These are phyloP conservation scores for Lithophane semibrunnea DNA, from an alignment of 2,888 invertebrate species.

Conservation along the genomic window DNA sequence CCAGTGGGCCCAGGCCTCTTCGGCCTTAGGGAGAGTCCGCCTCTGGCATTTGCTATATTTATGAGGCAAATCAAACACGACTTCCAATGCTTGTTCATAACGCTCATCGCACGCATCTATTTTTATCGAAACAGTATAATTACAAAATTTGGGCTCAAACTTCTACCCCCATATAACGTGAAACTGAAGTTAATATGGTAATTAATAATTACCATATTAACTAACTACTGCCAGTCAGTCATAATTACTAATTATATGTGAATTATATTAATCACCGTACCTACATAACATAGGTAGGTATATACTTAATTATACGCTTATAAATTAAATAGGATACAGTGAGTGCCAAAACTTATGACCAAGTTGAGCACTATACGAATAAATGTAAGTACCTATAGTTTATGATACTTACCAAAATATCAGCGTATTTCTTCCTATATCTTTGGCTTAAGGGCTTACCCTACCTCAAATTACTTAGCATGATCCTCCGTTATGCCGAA, in stretches of 20 bases:
- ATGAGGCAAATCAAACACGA: not conserved
- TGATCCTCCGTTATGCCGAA: too few species aligned
- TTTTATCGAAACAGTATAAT: not conserved
- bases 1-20: too few species aligned
- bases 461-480: too few species aligned
- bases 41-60: not conserved
- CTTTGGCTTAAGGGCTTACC: too few species aligned
- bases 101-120: too few species aligned
- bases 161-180: not conserved
- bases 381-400: not conserved
- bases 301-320: not conserved
- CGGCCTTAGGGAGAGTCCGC: too few species aligned
- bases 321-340: not conserved
- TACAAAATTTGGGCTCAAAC: slow-evolving; percentile 32
- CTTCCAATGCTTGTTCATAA: not conserved
- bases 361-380: slow-evolving; percentile 15
- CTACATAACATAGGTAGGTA: not conserved
- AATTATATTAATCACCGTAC: not conserved
- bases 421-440: not conserved
- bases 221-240: too few species aligned
- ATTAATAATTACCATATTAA: too few species aligned
- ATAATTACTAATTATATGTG: not conserved
- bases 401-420: not conserved
- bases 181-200: not conserved
- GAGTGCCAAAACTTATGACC: slow-evolving; percentile 39